Evolutionary conservation across 2,888 invertebrate genomes (phyloP), one percentile per base, ranked within the genome.

Genomic region (Alviniconcha strummeri): DNA sequence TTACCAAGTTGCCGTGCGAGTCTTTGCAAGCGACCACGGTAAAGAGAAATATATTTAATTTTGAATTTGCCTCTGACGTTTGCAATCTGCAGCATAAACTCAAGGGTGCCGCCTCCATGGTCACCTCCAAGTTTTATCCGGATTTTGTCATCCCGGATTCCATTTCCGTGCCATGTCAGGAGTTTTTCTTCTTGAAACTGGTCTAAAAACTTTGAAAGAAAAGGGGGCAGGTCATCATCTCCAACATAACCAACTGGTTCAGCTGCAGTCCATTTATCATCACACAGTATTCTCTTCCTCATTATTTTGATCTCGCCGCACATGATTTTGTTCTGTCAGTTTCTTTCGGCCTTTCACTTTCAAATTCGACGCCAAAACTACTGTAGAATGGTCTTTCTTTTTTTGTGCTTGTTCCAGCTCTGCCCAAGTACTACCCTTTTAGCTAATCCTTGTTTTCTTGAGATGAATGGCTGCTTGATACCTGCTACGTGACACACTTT

Each of bases 161-260:
- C 4, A 54, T 19, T 36, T n/a, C 55, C 13, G 71, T 80, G 69
- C 80, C 80, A 80, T 67, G 80, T 80, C 55, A 69, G 19, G 5
- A 19, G 67, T 7, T 13, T 55, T 15, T 71, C 15, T 19, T 71
- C 9, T n/a, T 80, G 15, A 55, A 69, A 60, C 19, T 17, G 54
- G 15, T 80, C 80, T 71, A 80, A 67, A 6, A 80, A 9, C 52
- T 36, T 80, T 15, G 71, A 13, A 8, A 57, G 7, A 71, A 80
- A 71, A 11, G 67, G 11, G 7, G 80, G 64, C 9, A 80, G 64
- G 52, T 80, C 60, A 64, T 64, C 15, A 15, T 64, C 64, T 64
- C 64, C 64, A 64, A 64, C 64, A 64, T 13, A 15, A 9, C 64
- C 64, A 13, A 15, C 4, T 64, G 64, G 64, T 64, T 13, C 64